These are phyloP conservation scores for Potamarius usumacintae DNA, from an alignment of 2,113 vertebrate genomes.

Conservation along the genomic window DNA sequence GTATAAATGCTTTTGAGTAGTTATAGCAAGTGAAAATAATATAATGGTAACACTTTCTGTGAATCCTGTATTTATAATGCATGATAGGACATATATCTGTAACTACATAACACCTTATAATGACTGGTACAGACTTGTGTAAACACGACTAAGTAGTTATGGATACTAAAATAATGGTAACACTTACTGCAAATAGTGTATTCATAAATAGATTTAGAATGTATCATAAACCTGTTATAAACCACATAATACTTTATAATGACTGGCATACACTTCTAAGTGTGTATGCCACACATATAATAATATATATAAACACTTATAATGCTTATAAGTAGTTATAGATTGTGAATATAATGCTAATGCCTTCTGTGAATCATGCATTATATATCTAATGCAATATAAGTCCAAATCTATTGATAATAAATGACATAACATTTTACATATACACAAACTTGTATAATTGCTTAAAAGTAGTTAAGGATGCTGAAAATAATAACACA, in stretches of 20 bases:
- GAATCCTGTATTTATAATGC: background rate
- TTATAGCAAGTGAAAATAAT: background rate
- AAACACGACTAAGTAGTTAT: background rate
- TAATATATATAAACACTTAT: too few relatives aligned
- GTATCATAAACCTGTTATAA: too few relatives aligned
- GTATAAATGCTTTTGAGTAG: too few relatives aligned
- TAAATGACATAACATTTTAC: too few relatives aligned
- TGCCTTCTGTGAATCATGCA: background rate
- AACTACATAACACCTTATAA: background rate
- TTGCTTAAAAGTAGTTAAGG: too few relatives aligned
- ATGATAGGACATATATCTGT: background rate
- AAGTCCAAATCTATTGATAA: too few relatives aligned
- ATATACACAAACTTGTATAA: too few relatives aligned
- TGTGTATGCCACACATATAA: background rate
- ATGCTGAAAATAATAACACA: too few relatives aligned
- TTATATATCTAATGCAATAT: background rate
- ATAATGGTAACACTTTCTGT: background rate
- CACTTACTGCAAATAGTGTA: background rate
- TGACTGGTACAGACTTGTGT: background rate
- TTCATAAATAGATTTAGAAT: too few relatives aligned
- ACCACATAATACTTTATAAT: background rate
- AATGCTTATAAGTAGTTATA: background rate
- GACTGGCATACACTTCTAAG: background rate
- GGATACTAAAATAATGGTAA: background rate
- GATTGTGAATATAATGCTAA: background rate